Evolutionary conservation across 2,797 vertebrate genomes (phyloP).

Genomic region (Pelobates cultripes): DNA sequence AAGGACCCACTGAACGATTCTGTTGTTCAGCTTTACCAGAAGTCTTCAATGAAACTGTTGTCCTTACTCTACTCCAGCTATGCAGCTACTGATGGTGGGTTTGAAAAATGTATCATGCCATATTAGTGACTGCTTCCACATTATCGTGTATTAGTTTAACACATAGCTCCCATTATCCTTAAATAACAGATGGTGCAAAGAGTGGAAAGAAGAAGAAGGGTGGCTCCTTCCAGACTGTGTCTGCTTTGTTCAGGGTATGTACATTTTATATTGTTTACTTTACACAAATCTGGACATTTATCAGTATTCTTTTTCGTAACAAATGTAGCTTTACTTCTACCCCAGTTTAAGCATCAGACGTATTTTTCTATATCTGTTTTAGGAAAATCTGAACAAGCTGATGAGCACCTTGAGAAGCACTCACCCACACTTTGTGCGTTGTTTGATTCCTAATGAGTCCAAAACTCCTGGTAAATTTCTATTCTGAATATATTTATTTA

Average conservation of each 20-base stretch:
- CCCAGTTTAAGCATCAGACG: no score
- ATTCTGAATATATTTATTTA: background rate
- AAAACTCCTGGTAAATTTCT: conserved; percentile 83
- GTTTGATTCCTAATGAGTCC: conserved; percentile 87
- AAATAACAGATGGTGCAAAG: conserved; percentile 71
- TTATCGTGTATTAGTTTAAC: no score
- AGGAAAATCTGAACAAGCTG: conserved; percentile 90
- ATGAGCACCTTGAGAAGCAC: conserved; percentile 85
- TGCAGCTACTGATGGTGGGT: conserved; percentile 64
- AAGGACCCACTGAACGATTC: conserved; percentile 87
- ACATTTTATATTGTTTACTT: background rate
- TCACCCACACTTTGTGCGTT: conserved; percentile 88
- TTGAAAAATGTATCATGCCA: background rate
- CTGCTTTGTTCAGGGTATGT: conserved; percentile 76
- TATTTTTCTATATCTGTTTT: background rate
- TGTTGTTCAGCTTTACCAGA: conserved; percentile 78
- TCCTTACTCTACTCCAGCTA: conserved; percentile 69
- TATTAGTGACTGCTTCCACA: no score
- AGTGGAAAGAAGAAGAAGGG: conserved; percentile 69
- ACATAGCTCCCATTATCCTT: background rate
- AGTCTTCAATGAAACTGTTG: conserved; percentile 72
- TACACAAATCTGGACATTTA: background rate
- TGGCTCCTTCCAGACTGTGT: conserved; percentile 76
- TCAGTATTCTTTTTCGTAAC: background rate
- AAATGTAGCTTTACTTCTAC: no score